Conservation (phyloP, 2,113 vertebrate species). For the Gadus chalcogrammus region DNA sequence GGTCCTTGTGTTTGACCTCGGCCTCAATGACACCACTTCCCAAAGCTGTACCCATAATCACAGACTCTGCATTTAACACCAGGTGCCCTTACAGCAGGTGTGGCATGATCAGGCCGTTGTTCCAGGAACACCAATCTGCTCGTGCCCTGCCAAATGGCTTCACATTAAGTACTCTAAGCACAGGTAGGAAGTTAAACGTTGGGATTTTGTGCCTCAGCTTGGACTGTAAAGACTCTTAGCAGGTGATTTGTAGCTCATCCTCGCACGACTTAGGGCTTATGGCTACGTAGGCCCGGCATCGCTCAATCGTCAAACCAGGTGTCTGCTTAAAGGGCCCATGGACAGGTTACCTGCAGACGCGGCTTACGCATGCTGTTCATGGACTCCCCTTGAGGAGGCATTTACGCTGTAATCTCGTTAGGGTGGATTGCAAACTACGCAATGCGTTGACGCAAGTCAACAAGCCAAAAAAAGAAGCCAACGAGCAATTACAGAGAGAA, state of each 20-base stretch:
- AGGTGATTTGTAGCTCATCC: slow-evolving; percentile 88
- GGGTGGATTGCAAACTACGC: slow-evolving; percentile 48
- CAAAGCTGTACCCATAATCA: not conserved
- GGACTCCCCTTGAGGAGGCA: slow-evolving; percentile 57
- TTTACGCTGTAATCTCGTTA: slow-evolving; percentile 65
- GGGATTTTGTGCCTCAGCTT: slow-evolving; percentile 78
- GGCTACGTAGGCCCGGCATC: slow-evolving; percentile 76
- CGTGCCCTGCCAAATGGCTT: slow-evolving; percentile 65
- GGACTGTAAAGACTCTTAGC: slow-evolving; percentile 83
- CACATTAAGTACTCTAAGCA: slow-evolving; percentile 73
- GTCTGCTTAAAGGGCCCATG: slow-evolving; percentile 53
- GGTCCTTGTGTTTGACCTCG: not conserved
- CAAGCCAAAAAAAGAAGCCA: slow-evolving; percentile 7
- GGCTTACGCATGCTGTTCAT: slow-evolving; percentile 51
- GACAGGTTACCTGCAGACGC: slow-evolving; percentile 40
- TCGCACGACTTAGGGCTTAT: slow-evolving; percentile 66
- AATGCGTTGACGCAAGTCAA: slow-evolving; percentile 39
- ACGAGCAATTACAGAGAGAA: too few relatives aligned
- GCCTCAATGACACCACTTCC: not conserved
- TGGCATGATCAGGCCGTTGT: slow-evolving; percentile 42
- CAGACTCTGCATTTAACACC: slow-evolving; percentile 29
- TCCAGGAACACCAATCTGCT: slow-evolving; percentile 61
- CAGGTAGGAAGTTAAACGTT: slow-evolving; percentile 77
- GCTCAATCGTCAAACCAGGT: slow-evolving; percentile 67
- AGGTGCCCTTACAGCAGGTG: slow-evolving; percentile 56